Evolutionary conservation across 2,113 vertebrate genomes (phyloP), one percentile per base, ranked within the genome.

Genomic region (Podiceps cristatus): DNA sequence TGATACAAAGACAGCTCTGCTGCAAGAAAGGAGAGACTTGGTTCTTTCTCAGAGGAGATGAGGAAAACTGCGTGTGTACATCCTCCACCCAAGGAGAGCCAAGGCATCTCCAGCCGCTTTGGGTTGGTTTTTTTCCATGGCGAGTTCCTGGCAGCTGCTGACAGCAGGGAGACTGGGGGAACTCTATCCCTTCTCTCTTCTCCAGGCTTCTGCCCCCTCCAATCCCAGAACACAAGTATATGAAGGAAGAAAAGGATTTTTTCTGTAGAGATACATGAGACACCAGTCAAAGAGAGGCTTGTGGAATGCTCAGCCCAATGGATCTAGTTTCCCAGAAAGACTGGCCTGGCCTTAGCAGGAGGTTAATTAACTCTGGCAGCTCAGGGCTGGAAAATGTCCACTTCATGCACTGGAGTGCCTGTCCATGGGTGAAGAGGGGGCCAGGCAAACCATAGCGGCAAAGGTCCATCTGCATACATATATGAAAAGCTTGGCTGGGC

Each of bases 351-450:
- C 91, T 85, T 87, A 97, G 81, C 66, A 71, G 87, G 92, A 86
- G 91, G 93, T 96, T 97, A 97, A 97, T 97, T 96, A 96, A 96
- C 49, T 97, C 84, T 94, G 97, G 94, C 97, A 97, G 96, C 87
- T 96, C 84, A 88, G 93, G 71, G 95, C 81, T 96, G 96, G 97
- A 97, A 96, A 97, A 93, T 37, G 55, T 97, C 93, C 93, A 85
- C 94, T 93, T 94, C 67, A 25, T 94, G 86, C 89, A 88, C 55
- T 66, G 33, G 23, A 90, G 93, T 69, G 91, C 87, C 77, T 94
- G 81, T 82, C 94, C 93, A 86, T 1, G 91, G 93, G 81, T 96
- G 94, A 90, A 96, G 73, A 96, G 94, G 77, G 84, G 95, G 96
- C 73, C 89, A 87, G 42, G 84, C 89, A 96, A 95, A 97, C 91